A percentile compares a stretch with the other conserved stretches of the same genome.
Conservation (phyloP, 2,888 invertebrate genomes). For the Drosophila limbata region DNA sequence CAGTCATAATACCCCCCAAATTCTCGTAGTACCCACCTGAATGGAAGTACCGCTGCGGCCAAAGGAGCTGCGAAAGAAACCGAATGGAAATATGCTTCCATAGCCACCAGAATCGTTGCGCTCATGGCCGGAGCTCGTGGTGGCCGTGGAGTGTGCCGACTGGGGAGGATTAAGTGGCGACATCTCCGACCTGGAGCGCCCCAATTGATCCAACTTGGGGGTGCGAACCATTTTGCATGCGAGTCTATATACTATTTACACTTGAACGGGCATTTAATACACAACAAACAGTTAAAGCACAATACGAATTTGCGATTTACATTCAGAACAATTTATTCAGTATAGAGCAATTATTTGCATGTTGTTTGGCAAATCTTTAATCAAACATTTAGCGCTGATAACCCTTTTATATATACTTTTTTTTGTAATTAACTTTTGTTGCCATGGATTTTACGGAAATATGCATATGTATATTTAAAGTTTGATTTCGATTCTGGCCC, state of each 20-base stretch:
- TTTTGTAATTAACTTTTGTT: constrained; percentile 35
- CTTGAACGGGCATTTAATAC: constrained; percentile 20
- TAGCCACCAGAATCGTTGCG: constrained; percentile 73
- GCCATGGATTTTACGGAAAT: constrained; percentile 22
- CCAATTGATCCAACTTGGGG: constrained; percentile 77
- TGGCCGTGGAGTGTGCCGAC: constrained; percentile 45
- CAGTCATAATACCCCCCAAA: constrained; percentile 12
- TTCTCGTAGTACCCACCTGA: constrained; percentile 75
- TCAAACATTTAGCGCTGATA: constrained; percentile 48
- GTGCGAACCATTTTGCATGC: constrained; percentile 70
- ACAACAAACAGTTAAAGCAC: constrained; percentile 25
- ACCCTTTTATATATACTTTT: constrained; percentile 4
- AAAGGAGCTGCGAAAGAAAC: constrained; percentile 82
- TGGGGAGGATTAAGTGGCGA: constrained; percentile 83
- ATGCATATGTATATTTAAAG: constrained; percentile 3
- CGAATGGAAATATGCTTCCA: constrained; percentile 84
- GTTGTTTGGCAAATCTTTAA: constrained; percentile 13
- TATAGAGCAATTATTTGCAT: constrained; percentile 39
- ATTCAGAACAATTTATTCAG: constrained; percentile 23
- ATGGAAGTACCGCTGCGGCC: constrained; percentile 72
- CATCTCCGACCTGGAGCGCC: constrained; percentile 84
- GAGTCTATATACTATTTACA: neutral
- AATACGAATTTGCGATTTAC: constrained; percentile 24
- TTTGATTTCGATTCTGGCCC: constrained; percentile 18
- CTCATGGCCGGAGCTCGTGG: constrained; percentile 59